Evolutionary conservation across 2,797 vertebrate species (phyloP), one percentile per base, ranked within the genome.

Genomic region (Coccyzus lansbergi): DNA sequence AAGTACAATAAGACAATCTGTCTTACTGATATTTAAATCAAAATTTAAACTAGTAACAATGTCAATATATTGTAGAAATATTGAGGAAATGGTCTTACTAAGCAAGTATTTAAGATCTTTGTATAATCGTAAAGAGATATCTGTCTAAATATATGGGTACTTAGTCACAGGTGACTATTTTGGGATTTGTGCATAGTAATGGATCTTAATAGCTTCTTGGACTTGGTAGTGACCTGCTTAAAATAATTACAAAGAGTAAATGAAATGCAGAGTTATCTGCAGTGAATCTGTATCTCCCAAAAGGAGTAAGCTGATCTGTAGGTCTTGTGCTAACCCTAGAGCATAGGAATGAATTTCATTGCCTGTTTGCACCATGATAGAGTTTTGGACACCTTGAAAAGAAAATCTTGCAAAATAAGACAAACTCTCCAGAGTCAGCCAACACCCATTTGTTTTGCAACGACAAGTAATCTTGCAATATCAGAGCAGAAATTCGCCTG

Each of bases 331-430:
- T 83, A 44, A 55, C 21, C 29, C 25, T 64, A 3, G 9, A 52
- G 31, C 10, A 5, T 15, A 44, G 62, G 38, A 16, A 11, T 40
- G 25, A 62, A n/a, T 91, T 86, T 83, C 22, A 9, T 25, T 67
- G 33, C 29, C 46, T 0, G 0, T 4, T 3, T 38, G 26, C 40
- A 15, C 36, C 0, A 10, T 55, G 13, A 7, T 3, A 24, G 21
- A 42, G 48, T 51, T 91, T 59, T 64, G 69, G 36, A 38, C 7
- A 7, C 21, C 15, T 53, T 0, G 0, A 70, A 26, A 48, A 44
- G 19, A 80, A 68, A 87, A 44, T 74, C 22, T 71, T 82, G 68
- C 6, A 31, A 67, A 92, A 48, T 31, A 29, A 42, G 44, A 29
- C 8, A 14, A 13, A 10, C 18, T 40, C 22, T 49, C n/a, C 52